Evolutionary conservation across 1,140 invertebrate species (phyloP), one percentile per base, ranked within the genome.

Genomic region (Drosophila biarmipes): DNA sequence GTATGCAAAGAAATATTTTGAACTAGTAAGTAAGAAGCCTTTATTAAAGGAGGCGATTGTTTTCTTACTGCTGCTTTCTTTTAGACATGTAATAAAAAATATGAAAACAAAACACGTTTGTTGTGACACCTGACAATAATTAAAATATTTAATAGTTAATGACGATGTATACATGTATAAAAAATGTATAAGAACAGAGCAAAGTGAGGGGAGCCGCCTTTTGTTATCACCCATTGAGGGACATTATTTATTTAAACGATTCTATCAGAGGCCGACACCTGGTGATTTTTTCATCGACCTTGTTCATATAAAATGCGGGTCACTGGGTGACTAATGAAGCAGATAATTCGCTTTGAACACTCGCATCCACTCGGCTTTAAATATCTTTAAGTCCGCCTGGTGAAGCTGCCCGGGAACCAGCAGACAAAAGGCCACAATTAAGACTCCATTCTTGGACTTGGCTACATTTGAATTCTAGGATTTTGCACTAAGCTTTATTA

Each of bases 401-500:
- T 7, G 11, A 6, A 35, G 17, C 6, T 19, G 4, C 17, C 8
- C 3, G 14, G 12, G 0, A 49, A 31, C 12, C n/a, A 21, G 17
- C 43, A 27, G 15, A 67, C 58, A 67, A 63, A 24, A 24, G 43
- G 42, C 66, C 19, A 68, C 67, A 69, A 69, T 69, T 69, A 69
- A 56, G 67, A 56, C 49, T 37, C 63, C 29, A 42, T 37, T 69
- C 49, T 46, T 69, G 63, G 51, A 37, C 17, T 56, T 56, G 40
- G 63, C 64, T 67, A 48, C 51, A 69, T 69, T 69, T 69, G 67
- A 69, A 69, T 69, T 56, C 64, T 38, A 4, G 51, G 64, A 69
- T 69, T 69, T 69, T 43, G 62, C 49, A 42, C 45, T 67, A 75
- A 75, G 71, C 51, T 75, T 66, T 56, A 74, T 76, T 68, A 76